Evolutionary conservation across 2,888 invertebrate species (phyloP), one percentile per base, ranked within the genome.

Genomic region (Tridacna crocea): DNA sequence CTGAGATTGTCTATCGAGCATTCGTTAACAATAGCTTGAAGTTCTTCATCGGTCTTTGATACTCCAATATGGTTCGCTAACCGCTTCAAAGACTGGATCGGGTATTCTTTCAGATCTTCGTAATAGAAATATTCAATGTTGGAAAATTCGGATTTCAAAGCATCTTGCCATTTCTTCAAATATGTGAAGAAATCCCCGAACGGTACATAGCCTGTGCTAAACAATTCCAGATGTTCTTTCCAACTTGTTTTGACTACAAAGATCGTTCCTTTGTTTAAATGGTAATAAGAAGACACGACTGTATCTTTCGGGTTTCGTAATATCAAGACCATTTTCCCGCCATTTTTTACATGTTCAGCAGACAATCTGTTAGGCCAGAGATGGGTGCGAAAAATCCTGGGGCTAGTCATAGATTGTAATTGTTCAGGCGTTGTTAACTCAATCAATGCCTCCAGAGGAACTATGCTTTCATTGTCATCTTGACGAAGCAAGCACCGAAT

Each of bases 21-120:
- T 10, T 68, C 68, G 17, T 46, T 19, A 12, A 68, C 46, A 47
- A 68, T 68, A 15, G 46, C n/a, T 46, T 68, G 8, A 46, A 68
- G 68, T n/a, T 68, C 68, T 46, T 13, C 12, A 4, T 17, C 22
- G 0, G 68, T 46, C 68, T 68, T 68, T 19, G 68, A 13, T 46
- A 68, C 68, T 19, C 47, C 68, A 27, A 68, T 24, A 27, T 68
- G 68, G n/a, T 68, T 47, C 17, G 68, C 68, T 12, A 68, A 47
- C n/a, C 68, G 68, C 46, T 68, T 46, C 19, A 68, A 27, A 63
- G 24, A 27, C 24, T 63, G 26, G 12, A 63, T 26, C 1, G 63
- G 63, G 12, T 26, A 27, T 27, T 63, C 27, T 19, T 63, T 63
- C 13, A 63, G 27, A 63, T 63, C 63, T 63, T 63, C 63, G 15